Evolutionary conservation across 2,113 vertebrate species (phyloP), one percentile per base, ranked within the genome.

Genomic region (Colossoma macropomum): DNA sequence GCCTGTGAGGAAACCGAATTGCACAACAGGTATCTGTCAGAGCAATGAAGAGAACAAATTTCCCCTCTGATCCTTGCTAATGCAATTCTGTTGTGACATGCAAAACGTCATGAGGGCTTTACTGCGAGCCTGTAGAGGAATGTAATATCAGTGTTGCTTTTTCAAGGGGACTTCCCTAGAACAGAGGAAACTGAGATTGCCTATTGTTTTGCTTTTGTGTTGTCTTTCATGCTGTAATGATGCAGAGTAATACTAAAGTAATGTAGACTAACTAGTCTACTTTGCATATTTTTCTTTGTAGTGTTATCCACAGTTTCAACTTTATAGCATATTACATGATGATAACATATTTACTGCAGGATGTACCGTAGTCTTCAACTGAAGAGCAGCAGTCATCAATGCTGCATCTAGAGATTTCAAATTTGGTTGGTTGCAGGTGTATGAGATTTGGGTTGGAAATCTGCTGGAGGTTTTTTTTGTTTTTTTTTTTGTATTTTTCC

Each of bases 11-110:
- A 68, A 19, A 32, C 66, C 11, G 23, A 32, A 69, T 38, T 32
- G 30, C 66, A 38, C 66, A 38, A 19, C 19, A 34, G 32, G 34
- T 69, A 38, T 34, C 30, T 69, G 34, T 11, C 66, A 69, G 63
- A 32, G 66, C 66, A 34, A 23, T 10, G 30, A 38, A 34, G 19
- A 38, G 66, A 69, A 32, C 32, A 32, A 21, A 69, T 69, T 69
- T 69, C 7, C 66, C 30, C 66, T 69, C n/a, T 38, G 66, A 69
- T 69, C 19, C 66, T 69, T 38, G 28, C 80, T 90, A 86, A 92
- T 89, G 91, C 90, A 89, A 89, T 92, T 90, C 90, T 85, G 86
- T 90, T 69, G 66, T 38, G 66, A 38, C 66, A 69, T 38, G 32
- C 66, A 69, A 23, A 69, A 38, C 21, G n/a, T 19, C 66, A 38